Percentiles rank a stretch among this genome's conserved stretches.
phyloP scores from a whole-genome alignment of 2,888 invertebrate species.

The Serripes groenlandicus region DNA sequence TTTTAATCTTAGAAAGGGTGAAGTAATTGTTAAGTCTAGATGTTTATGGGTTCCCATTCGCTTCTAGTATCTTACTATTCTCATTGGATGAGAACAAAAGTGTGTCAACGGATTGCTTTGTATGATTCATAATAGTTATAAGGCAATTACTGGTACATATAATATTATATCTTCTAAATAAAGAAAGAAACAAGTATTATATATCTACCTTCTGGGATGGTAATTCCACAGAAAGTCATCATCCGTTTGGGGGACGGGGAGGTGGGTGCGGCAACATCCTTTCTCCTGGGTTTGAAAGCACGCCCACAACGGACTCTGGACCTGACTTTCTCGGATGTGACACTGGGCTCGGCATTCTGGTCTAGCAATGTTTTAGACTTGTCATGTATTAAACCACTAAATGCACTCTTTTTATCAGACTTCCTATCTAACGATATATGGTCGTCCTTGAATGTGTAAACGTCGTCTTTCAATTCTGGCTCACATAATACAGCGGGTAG shows the following conservation, averaged over 20 bases:
- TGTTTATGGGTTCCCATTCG: no score
- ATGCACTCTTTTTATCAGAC: background rate
- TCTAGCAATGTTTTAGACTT: background rate
- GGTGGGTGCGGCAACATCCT: slow-evolving; percentile 28
- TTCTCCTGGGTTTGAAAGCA: slow-evolving; percentile 60
- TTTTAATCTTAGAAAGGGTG: no score
- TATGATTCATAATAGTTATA: no score
- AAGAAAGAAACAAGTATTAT: background rate
- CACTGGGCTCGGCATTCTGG: background rate
- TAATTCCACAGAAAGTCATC: slow-evolving; percentile 72
- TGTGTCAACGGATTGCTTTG: no score
- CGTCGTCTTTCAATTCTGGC: slow-evolving; percentile 15
- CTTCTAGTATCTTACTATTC: no score
- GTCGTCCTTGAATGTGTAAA: slow-evolving; percentile 42
- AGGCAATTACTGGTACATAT: no score
- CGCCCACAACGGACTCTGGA: slow-evolving; percentile 62
- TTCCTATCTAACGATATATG: background rate
- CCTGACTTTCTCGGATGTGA: slow-evolving; percentile 30
- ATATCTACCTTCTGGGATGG: slow-evolving; percentile 70
- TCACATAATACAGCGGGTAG: background rate
- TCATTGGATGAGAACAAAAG: no score
- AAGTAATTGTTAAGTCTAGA: no score
- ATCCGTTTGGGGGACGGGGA: slow-evolving; percentile 31
- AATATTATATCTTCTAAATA: no score
- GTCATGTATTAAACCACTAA: background rate